A percentile compares a stretch with the other conserved stretches of the same genome.
Conservation (phyloP, 2,113 vertebrate species). For the Mirounga angustirostris region DNA sequence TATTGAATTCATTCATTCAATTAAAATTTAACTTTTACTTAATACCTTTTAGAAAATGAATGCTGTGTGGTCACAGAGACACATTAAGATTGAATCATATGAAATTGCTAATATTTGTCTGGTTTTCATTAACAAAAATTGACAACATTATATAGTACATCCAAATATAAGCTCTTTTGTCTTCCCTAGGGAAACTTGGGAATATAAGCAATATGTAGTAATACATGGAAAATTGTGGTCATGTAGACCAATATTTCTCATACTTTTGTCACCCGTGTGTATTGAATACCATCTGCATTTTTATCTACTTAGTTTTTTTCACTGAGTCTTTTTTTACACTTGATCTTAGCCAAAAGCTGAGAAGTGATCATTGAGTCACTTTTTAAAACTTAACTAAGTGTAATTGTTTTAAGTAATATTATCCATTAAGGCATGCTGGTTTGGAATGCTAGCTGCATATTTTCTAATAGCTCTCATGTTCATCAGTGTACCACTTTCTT, state of each 20-base stretch:
- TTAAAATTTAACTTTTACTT: slow-evolving; percentile 38
- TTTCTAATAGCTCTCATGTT: neutral
- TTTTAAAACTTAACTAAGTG: neutral
- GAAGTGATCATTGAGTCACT: neutral
- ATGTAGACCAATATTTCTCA: neutral
- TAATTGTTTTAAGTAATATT: neutral
- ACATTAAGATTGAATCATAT: neutral
- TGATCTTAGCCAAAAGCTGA: neutral
- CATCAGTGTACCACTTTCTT: neutral
- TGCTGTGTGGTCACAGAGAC: neutral
- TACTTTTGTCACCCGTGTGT: neutral
- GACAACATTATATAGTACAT: neutral
- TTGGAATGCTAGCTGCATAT: neutral
- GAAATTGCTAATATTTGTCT: neutral
- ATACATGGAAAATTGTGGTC: neutral
- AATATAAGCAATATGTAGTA: neutral
- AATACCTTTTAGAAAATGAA: neutral
- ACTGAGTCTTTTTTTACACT: neutral
- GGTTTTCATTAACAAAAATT: neutral
- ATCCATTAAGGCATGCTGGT: neutral
- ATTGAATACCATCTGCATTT: neutral
- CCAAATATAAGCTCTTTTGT: neutral
- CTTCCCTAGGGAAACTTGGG: neutral
- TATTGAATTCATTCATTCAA: neutral
- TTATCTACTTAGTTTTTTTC: neutral